Evolutionary conservation across 2,888 invertebrate genomes (phyloP).

Genomic region (Dynastes tityus): DNA sequence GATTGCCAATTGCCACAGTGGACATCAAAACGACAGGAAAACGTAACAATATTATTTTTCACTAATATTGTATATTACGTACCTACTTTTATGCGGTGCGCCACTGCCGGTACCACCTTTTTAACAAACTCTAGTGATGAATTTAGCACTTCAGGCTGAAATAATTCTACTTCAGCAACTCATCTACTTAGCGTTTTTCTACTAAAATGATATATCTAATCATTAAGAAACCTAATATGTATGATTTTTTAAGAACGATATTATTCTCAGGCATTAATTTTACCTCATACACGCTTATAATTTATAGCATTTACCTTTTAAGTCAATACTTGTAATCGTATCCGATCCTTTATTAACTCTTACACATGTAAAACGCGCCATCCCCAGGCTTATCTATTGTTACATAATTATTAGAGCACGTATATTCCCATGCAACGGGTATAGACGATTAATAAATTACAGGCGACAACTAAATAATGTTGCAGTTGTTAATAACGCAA

Average conservation of each 20-base stretch:
- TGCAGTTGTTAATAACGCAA: conserved; percentile 52
- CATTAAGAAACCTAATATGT: neutral
- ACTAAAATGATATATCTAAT: neutral
- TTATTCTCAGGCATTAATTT: neutral
- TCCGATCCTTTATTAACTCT: neutral
- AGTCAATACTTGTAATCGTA: conserved; percentile 2
- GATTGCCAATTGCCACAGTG: too few species aligned
- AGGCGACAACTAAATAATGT: conserved; percentile 51
- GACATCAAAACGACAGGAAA: too few species aligned
- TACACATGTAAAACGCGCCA: neutral
- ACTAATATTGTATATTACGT: too few species aligned
- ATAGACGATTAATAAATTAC: conserved; percentile 35
- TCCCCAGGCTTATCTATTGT: neutral
- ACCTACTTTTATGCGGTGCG: too few species aligned
- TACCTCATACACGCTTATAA: neutral
- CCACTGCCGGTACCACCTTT: too few species aligned
- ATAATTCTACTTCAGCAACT: neutral
- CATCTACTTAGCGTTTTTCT: neutral
- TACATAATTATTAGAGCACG: conserved; percentile 18
- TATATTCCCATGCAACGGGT: conserved; percentile 22
- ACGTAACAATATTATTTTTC: too few species aligned
- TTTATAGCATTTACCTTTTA: neutral
- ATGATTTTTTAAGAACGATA: neutral
- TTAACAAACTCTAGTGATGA: too few species aligned
- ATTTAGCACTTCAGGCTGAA: too few species aligned